Conservation (phyloP, 2,797 vertebrate genomes). For the Hippoglossus hippoglossus region DNA sequence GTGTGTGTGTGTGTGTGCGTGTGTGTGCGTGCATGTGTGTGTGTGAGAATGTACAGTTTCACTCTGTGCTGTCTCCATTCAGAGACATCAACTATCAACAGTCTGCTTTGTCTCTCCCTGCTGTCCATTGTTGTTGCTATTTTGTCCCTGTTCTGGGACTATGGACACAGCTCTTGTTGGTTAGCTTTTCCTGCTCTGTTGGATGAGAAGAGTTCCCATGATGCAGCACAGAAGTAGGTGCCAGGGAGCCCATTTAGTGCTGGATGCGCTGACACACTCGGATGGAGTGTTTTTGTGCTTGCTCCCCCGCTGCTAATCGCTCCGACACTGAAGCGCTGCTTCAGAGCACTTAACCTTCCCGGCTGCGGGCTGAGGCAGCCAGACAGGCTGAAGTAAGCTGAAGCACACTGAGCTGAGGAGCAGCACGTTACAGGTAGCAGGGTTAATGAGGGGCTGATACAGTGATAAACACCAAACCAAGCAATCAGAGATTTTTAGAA, state of each 20-base stretch:
- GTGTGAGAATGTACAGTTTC: conserved; percentile 41
- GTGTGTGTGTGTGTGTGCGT: conserved; percentile 6
- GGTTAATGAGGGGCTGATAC: background rate
- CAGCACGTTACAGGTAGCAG: background rate
- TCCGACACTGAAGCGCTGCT: conserved; percentile 46
- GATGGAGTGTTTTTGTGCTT: conserved; percentile 49
- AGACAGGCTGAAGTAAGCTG: conserved; percentile 20
- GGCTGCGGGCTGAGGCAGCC: conserved; percentile 31
- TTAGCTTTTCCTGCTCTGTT: conserved; percentile 26
- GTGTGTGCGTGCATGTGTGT: conserved; percentile 19
- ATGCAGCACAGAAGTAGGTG: conserved; percentile 50
- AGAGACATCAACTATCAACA: conserved; percentile 53
- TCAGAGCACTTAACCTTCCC: conserved; percentile 59
- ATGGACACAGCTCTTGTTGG: conserved; percentile 13
- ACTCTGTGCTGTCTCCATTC: conserved; percentile 52
- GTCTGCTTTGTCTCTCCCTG: conserved; percentile 59
- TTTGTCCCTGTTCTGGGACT: conserved; percentile 26
- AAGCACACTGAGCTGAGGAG: background rate
- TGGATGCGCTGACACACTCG: conserved; percentile 49
- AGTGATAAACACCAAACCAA: background rate
- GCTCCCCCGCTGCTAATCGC: conserved; percentile 31
- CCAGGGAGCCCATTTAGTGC: conserved; percentile 57
- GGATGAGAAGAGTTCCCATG: conserved; percentile 48
- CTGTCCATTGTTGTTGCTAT: conserved; percentile 34
- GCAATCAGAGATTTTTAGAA: background rate